These are phyloP conservation scores for Drosophila suboccidentalis DNA, from an alignment of 2,888 invertebrate species.

Conservation along the genomic window DNA sequence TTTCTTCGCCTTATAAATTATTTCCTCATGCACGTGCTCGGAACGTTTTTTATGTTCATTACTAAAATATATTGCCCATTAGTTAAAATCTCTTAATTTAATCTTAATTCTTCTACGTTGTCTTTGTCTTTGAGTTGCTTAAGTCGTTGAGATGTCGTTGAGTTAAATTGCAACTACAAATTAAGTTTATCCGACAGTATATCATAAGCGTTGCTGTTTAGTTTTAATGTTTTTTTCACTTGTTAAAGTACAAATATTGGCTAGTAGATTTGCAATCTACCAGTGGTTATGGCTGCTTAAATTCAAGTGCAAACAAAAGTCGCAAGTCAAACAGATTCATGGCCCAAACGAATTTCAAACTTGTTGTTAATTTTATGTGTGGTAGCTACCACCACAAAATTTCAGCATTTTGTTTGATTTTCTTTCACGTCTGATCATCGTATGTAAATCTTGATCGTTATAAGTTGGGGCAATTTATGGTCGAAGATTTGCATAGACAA, in stretches of 20 bases:
- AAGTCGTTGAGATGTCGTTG: conserved; percentile 7
- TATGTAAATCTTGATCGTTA: conserved; percentile 65
- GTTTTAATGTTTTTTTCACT: conserved; percentile 10
- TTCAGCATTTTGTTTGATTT: conserved; percentile 44
- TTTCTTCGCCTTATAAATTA: conserved; percentile 20
- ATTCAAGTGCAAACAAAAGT: conserved; percentile 57
- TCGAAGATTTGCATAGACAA: conserved; percentile 53
- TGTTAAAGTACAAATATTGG: conserved; percentile 48
- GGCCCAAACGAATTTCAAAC: conserved; percentile 68
- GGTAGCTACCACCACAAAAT: conserved; percentile 19
- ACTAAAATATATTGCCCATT: conserved; percentile 9
- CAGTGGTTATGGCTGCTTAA: not conserved
- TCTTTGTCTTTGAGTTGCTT: conserved; percentile 3
- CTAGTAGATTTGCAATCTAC: conserved; percentile 28
- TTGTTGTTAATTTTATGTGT: conserved; percentile 60
- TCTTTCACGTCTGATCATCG: conserved; percentile 32
- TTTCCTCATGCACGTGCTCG: conserved; percentile 37
- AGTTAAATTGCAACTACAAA: conserved; percentile 62
- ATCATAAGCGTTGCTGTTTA: conserved; percentile 46
- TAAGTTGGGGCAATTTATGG: conserved; percentile 29
- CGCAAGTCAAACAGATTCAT: conserved; percentile 59
- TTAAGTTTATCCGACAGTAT: conserved; percentile 44
- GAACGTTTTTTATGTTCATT: conserved; percentile 8
- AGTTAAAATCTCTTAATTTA: conserved; percentile 45
- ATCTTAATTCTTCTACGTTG: conserved; percentile 16